Evolutionary conservation across 2,888 invertebrate species (phyloP).

Genomic region (Luffia ferchaultella): DNA sequence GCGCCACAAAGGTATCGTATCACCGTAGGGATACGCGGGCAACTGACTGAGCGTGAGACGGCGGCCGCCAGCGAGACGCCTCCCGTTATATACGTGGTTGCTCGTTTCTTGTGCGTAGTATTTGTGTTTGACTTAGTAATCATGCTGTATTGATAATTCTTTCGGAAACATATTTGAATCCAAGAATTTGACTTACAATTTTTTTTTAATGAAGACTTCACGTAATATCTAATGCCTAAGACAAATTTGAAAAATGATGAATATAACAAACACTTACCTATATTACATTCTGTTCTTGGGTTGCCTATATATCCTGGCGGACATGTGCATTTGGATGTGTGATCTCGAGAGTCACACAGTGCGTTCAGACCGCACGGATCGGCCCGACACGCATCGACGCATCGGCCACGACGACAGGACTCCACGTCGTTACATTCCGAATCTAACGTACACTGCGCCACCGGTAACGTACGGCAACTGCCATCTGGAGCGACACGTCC

Average conservation of each 20-base stretch:
- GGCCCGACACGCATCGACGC: constrained; percentile 80
- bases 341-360: constrained; percentile 77
- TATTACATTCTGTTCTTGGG: constrained; percentile 78
- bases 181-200: neutral
- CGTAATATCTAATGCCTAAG: no score
- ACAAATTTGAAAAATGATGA: no score
- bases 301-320: constrained; percentile 81
- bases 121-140: no score
- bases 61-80: no score
- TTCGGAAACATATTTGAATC: neutral
- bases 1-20: neutral
- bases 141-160: neutral
- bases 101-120: no score
- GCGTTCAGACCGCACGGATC: constrained; percentile 86
- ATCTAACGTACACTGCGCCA: constrained; percentile 74
- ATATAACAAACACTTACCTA: no score
- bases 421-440: constrained; percentile 78
- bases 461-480: constrained; percentile 71
- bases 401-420: constrained; percentile 78
- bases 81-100: no score
- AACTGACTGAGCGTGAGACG: no score
- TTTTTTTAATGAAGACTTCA: neutral
- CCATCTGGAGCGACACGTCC: constrained; percentile 77
- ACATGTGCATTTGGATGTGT: constrained; percentile 81
- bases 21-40: neutral